Conservation (phyloP, 2,888 invertebrate genomes). For the Scrobipalpa costella region DNA sequence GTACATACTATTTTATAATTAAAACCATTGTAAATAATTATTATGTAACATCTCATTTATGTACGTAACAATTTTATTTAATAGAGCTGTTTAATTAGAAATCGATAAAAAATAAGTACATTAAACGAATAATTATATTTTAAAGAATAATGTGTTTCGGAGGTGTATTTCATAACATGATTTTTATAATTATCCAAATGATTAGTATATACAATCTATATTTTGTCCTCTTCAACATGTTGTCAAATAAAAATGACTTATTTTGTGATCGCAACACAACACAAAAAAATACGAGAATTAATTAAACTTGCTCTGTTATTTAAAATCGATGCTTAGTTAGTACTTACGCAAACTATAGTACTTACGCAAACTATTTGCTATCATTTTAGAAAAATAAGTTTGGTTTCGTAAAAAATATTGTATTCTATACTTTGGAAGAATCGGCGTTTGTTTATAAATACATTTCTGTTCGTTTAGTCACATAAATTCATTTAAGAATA, state of each 20-base stretch:
- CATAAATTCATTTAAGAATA: not conserved
- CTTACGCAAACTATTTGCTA: constrained; percentile 5
- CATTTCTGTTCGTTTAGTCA: not conserved
- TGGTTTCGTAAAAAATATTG: not conserved
- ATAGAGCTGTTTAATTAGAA: not conserved
- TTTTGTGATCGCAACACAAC: not conserved
- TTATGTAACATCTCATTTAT: constrained; percentile 15
- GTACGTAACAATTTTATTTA: constrained; percentile 13
- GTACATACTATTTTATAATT: constrained; percentile 26
- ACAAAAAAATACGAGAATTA: not conserved
- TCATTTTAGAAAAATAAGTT: constrained; percentile 4
- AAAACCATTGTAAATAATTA: constrained; percentile 15
- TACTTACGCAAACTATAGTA: not conserved
- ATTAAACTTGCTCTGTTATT: constrained; percentile 6
- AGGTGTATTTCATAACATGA: too few relatives aligned
- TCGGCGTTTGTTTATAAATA: not conserved
- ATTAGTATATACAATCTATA: too few relatives aligned
- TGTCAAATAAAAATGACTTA: not conserved
- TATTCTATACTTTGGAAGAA: not conserved
- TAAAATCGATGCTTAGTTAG: constrained; percentile 16
- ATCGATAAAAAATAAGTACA: too few relatives aligned
- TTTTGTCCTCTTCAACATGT: too few relatives aligned
- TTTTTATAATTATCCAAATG: too few relatives aligned
- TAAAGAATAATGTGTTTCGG: too few relatives aligned
- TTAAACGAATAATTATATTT: too few relatives aligned